These are phyloP conservation scores for Drosophila teissieri DNA, from an alignment of 1,140 invertebrate genomes.

Conservation along the genomic window DNA sequence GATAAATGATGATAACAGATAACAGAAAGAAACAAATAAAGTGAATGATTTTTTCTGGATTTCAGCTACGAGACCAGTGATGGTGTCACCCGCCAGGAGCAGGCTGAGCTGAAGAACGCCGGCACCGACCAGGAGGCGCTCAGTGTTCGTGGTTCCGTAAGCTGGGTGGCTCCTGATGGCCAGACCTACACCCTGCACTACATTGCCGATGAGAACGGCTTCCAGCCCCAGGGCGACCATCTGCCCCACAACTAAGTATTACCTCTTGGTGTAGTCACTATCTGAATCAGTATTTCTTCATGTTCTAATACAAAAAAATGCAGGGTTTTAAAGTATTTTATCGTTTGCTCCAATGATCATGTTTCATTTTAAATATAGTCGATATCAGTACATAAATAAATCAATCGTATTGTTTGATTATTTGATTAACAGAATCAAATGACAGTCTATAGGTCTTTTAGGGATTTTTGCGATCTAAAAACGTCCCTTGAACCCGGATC, in stretches of 20 bases:
- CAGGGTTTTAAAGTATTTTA: constrained; percentile 1
- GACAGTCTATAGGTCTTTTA: not conserved
- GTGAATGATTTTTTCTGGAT: not conserved
- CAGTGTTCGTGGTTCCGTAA: constrained; percentile 88
- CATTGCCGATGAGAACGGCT: constrained; percentile 91
- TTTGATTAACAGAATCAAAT: not conserved
- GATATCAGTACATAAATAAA: not conserved
- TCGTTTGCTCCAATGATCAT: not conserved
- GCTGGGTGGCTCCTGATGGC: constrained; percentile 89
- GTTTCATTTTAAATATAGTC: not conserved
- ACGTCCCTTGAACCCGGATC: constrained; percentile 39
- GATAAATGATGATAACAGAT: too few species aligned
- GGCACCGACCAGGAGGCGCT: constrained; percentile 86
- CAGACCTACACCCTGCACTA: constrained; percentile 87
- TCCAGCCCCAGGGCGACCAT: constrained; percentile 88
- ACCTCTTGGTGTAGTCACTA: not conserved
- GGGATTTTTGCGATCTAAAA: not conserved
- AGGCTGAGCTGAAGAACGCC: constrained; percentile 86
- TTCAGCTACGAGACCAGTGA: constrained; percentile 89
- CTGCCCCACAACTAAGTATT: constrained; percentile 74
- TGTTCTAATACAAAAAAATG: constrained; percentile 23
- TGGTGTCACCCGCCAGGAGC: constrained; percentile 87
- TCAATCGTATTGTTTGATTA: not conserved
- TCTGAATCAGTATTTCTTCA: constrained; percentile 42
- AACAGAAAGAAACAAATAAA: too few species aligned